Conservation (phyloP, 2,797 vertebrate species). For the Channallabes apus region DNA sequence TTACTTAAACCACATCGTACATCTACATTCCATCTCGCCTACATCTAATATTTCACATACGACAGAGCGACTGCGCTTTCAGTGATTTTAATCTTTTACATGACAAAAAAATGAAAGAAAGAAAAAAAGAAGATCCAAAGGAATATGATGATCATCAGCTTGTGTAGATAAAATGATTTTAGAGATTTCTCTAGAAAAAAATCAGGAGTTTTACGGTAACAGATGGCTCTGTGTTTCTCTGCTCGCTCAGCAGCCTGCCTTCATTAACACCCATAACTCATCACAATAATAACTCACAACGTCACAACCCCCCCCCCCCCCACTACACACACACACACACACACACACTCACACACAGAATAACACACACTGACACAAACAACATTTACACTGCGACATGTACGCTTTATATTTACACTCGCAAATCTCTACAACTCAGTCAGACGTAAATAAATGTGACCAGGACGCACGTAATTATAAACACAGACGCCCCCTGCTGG, state of each 20-base stretch:
- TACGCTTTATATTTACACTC: not conserved
- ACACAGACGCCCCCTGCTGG: not conserved
- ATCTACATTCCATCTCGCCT: not conserved
- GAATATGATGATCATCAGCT: not conserved
- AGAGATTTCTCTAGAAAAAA: not conserved
- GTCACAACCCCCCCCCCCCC: conserved; percentile 21
- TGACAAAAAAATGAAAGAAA: not conserved
- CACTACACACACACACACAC: too few species aligned
- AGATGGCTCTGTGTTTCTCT: conserved; percentile 41
- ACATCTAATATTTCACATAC: conserved; percentile 42
- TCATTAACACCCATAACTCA: conserved; percentile 46
- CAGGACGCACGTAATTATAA: not conserved
- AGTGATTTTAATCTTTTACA: not conserved
- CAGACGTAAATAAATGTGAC: not conserved
- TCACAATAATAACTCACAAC: conserved; percentile 31
- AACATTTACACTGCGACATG: too few species aligned
- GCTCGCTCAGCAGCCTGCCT: conserved; percentile 27
- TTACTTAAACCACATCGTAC: not conserved
- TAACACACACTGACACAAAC: not conserved
- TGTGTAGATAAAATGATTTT: not conserved
- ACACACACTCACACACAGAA: not conserved
- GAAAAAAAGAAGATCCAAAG: not conserved
- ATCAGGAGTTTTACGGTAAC: conserved; percentile 40
- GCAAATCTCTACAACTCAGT: not conserved
- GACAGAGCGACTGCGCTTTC: not conserved